Percentiles rank a stretch among this genome's conserved stretches.
Evolutionary conservation across 1,140 invertebrate species (phyloP).

Genomic region (Lasioglossum baleicum): DNA sequence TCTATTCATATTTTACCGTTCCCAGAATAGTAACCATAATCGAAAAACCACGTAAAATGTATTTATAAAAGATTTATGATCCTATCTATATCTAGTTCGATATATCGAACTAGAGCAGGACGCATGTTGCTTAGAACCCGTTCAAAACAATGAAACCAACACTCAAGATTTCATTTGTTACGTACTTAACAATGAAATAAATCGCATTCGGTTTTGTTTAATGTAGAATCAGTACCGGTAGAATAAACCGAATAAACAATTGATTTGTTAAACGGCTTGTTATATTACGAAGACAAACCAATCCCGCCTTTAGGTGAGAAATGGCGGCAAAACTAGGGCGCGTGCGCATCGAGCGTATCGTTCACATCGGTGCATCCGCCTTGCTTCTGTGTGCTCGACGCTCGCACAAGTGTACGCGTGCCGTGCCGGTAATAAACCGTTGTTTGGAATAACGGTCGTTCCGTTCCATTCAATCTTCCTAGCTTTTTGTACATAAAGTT

Average conservation of each 20-base stretch:
- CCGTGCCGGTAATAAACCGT: slow-evolving; percentile 52
- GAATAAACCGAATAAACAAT: no score
- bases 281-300: background rate
- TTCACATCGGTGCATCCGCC: slow-evolving; percentile 30
- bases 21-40: background rate
- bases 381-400: slow-evolving; percentile 35
- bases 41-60: background rate
- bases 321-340: slow-evolving; percentile 42
- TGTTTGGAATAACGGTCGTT: slow-evolving; percentile 47
- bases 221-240: background rate
- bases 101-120: background rate
- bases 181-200: background rate
- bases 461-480: slow-evolving; percentile 17
- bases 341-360: slow-evolving; percentile 18
- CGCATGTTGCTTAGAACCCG: background rate
- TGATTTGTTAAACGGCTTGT: no score
- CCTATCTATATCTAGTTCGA: background rate
- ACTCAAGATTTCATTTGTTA: background rate
- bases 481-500: slow-evolving; percentile 18
- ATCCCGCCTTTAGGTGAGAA: slow-evolving; percentile 25
- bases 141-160: background rate
- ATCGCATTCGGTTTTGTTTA: background rate
- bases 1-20: no score
- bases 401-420: slow-evolving; percentile 40
- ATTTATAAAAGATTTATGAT: background rate